These are phyloP conservation scores for Hydrozoanthus gracilis DNA, from an alignment of 92 coral and sea anemone species.

Conservation along the genomic window DNA sequence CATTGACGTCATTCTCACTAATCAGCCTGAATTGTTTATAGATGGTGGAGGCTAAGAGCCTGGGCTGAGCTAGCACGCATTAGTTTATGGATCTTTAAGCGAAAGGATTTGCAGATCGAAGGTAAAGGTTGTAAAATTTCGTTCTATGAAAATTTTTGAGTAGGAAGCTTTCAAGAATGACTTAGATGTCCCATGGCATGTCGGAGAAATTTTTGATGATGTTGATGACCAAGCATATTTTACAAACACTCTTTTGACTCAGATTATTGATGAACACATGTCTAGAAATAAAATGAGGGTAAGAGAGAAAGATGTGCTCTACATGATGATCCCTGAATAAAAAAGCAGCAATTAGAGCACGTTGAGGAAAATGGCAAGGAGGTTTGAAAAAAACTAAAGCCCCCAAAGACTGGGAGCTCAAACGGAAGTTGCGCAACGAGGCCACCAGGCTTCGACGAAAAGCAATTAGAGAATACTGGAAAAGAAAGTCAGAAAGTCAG, in stretches of 20 bases:
- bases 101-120: neutral
- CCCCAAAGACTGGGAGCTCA: neutral
- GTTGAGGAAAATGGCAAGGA: constrained; percentile 45
- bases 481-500: constrained; percentile 40
- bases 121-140: neutral
- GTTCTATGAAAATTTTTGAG: neutral
- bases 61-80: no score
- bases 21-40: no score
- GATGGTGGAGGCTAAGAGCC: no score
- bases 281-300: neutral
- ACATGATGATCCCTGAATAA: constrained; percentile 34
- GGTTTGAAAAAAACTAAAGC: constrained; percentile 30
- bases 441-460: constrained; percentile 38
- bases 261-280: neutral
- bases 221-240: neutral
- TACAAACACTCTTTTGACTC: neutral
- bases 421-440: constrained; percentile 27
- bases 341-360: constrained; percentile 32
- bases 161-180: neutral
- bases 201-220: no score
- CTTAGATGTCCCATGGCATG: neutral
- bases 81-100: no score
- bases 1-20: no score
- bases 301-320: constrained; percentile 31
- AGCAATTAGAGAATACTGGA: constrained; percentile 44